Percentiles rank a stretch among this genome's conserved stretches.
These are phyloP conservation scores for Cremastinae sp. DNA, from an alignment of 2,888 invertebrate genomes.

Conservation along the genomic window DNA sequence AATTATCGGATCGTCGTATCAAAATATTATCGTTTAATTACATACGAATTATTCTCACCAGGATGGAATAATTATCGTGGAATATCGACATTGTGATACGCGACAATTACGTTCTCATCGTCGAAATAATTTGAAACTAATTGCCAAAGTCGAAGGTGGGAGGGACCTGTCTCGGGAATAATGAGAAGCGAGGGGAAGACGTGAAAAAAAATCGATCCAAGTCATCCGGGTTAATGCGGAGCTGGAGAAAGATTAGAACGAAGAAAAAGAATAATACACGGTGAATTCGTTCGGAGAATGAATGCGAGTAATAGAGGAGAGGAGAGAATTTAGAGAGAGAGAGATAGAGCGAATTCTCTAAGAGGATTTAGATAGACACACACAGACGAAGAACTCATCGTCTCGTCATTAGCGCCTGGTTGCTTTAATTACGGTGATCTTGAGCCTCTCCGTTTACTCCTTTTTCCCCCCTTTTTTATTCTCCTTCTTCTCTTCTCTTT, in stretches of 20 bases:
- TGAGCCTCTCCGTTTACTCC: slow-evolving; percentile 61
- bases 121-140: slow-evolving; percentile 77
- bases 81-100: slow-evolving; percentile 1
- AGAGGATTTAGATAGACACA: background rate
- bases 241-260: slow-evolving; percentile 35
- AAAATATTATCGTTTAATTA: too few species aligned
- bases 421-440: slow-evolving; percentile 75
- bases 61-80: too few species aligned
- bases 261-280: slow-evolving; percentile 17
- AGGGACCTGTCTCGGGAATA: slow-evolving; percentile 60
- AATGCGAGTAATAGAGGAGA: background rate
- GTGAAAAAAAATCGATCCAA: slow-evolving; percentile 64
- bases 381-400: slow-evolving; percentile 39
- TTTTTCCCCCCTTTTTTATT: slow-evolving; percentile 37
- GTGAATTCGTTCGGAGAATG: background rate
- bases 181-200: slow-evolving; percentile 43
- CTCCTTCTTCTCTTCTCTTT: slow-evolving; percentile 38
- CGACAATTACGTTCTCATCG: slow-evolving; percentile 66
- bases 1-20: too few species aligned
- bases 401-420: slow-evolving; percentile 69
- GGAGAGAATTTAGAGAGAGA: too few species aligned
- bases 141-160: slow-evolving; percentile 68
- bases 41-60: too few species aligned
- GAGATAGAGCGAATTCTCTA: background rate
- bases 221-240: slow-evolving; percentile 75